Evolutionary conservation across 2,888 invertebrate genomes (phyloP), one percentile per base, ranked within the genome.

Genomic region (Eudemis profundana): DNA sequence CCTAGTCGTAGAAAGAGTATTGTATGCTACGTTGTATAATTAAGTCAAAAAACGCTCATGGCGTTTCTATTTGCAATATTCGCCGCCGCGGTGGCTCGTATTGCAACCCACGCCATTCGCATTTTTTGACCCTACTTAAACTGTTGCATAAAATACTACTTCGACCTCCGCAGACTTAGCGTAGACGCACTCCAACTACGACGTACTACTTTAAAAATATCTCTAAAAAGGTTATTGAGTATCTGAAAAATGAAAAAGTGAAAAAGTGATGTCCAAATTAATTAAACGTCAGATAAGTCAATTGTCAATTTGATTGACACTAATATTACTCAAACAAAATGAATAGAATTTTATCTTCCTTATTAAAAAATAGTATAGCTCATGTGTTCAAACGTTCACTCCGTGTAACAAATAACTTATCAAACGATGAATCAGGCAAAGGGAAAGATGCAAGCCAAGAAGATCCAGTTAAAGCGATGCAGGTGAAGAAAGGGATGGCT

Each of bases 401-500:
- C 19, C 19, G 53, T 10, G 14, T 33, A 15, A 59, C 64, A 44
- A 64, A 50, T 5, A 56, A 15, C 10, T 3, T 10, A 4, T 56
- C 19, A 4, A 56, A 8, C 46, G 29, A 56, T 53, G 40, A 23
- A n/a, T 15, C 27, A 14, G 4, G 29, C 29, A 27, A 27, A 4
- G n/a, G 23, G 7, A 21, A 47, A 5, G 29, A 51, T 36, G 33
- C 50, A 17, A 44, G 44, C n/a, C 17, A 42, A 29, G 17, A 44
- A 29, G 56, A 56, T 29, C 56, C 50, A 15, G 42, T 29, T 4
- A 4, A 29, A 17, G 21, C 12, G 23, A 38, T 79, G 12, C 72
- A 77, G 67, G 53, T 72, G 15, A 71, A 70, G 10, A 79, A 82
- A 68, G 80, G 82, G 4, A 79, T 85, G 66, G 76, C 76, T 60